A percentile compares a stretch with the other conserved stretches of the same genome.
Evolutionary conservation across 2,113 vertebrate genomes (phyloP).

Genomic region (Cyanoliseus patagonus): DNA sequence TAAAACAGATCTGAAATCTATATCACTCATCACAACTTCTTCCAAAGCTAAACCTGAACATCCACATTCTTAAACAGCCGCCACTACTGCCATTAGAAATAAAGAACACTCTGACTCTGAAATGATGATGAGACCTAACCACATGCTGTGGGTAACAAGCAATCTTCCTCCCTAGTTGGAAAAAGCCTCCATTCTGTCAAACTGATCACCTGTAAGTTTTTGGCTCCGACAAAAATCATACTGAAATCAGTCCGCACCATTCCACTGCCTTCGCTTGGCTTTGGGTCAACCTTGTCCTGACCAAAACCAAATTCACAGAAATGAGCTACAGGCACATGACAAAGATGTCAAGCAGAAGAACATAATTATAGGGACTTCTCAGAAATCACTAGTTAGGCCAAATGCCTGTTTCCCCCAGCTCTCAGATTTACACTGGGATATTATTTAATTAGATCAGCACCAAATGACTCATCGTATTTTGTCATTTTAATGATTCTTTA

Average conservation of each 20-base stretch:
- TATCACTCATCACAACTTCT: background rate
- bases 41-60: background rate
- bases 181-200: background rate
- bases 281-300: background rate
- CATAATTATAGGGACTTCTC: background rate
- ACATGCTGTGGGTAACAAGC: background rate
- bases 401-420: background rate
- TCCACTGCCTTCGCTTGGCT: background rate
- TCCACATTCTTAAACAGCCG: background rate
- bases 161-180: background rate
- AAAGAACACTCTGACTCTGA: background rate
- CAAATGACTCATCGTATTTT: slow-evolving; percentile 63
- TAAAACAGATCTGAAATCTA: background rate
- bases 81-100: background rate
- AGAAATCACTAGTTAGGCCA: slow-evolving; percentile 45
- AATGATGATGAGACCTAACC: background rate
- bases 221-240: background rate
- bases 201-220: background rate
- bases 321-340: background rate
- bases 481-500: slow-evolving; percentile 71
- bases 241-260: background rate
- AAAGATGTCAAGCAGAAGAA: slow-evolving; percentile 2
- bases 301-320: background rate
- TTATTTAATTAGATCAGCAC: slow-evolving; percentile 62
- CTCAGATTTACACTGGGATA: slow-evolving; percentile 39